These are phyloP conservation scores for Poecilia latipinna DNA, from an alignment of 2,113 vertebrate genomes.

Conservation along the genomic window DNA sequence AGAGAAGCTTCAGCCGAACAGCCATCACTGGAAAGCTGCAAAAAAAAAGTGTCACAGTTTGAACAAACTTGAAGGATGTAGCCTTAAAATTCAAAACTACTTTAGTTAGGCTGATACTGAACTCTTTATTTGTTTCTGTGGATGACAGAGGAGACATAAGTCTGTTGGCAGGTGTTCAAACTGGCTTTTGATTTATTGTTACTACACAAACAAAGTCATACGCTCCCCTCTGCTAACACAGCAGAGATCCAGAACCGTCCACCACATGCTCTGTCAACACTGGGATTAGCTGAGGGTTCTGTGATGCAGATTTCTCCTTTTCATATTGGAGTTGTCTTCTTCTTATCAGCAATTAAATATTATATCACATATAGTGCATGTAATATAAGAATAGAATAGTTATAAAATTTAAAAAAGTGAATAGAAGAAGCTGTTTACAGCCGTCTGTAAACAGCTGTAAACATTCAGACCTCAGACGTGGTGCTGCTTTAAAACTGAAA, in stretches of 20 bases:
- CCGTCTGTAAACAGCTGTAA: too few species aligned
- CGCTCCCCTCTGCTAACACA: constrained; percentile 42
- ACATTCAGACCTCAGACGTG: too few species aligned
- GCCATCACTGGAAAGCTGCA: constrained; percentile 55
- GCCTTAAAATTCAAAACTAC: background rate
- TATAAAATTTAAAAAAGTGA: too few species aligned
- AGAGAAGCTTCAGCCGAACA: constrained; percentile 56
- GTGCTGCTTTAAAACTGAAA: too few species aligned
- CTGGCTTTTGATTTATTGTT: constrained; percentile 44
- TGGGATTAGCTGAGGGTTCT: constrained; percentile 40
- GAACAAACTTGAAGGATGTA: background rate
- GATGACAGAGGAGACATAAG: background rate
- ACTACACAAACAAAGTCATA: constrained; percentile 43
- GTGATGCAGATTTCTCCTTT: constrained; percentile 22
- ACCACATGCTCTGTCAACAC: constrained; percentile 39
- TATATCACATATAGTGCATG: background rate
- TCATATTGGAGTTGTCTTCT: constrained; percentile 4
- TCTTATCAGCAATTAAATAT: background rate
- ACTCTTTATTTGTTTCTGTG: background rate
- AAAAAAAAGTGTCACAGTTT: background rate
- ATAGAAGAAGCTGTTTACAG: too few species aligned
- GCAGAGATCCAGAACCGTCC: constrained; percentile 65
- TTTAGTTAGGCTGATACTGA: background rate
- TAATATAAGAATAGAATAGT: background rate
- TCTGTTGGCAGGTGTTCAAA: constrained; percentile 30